Evolutionary conservation across 1,140 invertebrate species (phyloP).

Genomic region (Sitobion miscanthi): DNA sequence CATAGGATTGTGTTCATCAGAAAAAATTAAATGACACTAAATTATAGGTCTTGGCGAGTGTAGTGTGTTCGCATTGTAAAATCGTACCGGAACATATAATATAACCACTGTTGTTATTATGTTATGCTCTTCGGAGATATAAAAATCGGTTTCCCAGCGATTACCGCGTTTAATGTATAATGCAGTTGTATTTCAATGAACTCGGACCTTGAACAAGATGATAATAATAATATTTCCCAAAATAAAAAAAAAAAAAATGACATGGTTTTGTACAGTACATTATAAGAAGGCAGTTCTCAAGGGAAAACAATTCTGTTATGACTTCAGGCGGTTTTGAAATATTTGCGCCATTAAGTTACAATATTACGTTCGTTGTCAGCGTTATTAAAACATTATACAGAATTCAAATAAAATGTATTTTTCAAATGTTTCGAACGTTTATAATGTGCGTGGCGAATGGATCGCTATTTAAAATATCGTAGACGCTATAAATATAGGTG

Average conservation of each 20-base stretch:
- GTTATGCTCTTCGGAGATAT: conserved; percentile 3
- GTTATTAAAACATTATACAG: background rate
- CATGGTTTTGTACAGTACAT: conserved; percentile 22
- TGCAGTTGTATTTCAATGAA: conserved; percentile 24
- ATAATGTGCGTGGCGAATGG: background rate
- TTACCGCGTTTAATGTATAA: conserved; percentile 28
- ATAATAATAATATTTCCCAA: conserved; percentile 37
- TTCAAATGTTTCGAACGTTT: background rate
- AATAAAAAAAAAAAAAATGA: background rate
- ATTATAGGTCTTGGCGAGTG: conserved; percentile 40
- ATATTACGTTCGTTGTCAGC: conserved; percentile 4
- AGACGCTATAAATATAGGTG: background rate
- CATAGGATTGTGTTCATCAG: background rate
- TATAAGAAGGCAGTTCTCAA: conserved; percentile 6
- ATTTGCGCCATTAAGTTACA: background rate
- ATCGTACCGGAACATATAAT: conserved; percentile 16
- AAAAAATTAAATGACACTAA: conserved; percentile 51
- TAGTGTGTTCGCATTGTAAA: conserved; percentile 28
- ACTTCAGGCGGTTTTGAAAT: background rate
- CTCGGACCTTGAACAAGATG: conserved; percentile 35
- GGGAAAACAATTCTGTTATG: background rate
- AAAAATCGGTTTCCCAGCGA: conserved; percentile 40
- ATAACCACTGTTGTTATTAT: background rate
- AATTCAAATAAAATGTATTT: background rate
- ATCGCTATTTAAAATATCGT: background rate